Evolutionary conservation across 2,113 vertebrate species (phyloP), one percentile per base, ranked within the genome.

Genomic region (Peromyscus maniculatus): DNA sequence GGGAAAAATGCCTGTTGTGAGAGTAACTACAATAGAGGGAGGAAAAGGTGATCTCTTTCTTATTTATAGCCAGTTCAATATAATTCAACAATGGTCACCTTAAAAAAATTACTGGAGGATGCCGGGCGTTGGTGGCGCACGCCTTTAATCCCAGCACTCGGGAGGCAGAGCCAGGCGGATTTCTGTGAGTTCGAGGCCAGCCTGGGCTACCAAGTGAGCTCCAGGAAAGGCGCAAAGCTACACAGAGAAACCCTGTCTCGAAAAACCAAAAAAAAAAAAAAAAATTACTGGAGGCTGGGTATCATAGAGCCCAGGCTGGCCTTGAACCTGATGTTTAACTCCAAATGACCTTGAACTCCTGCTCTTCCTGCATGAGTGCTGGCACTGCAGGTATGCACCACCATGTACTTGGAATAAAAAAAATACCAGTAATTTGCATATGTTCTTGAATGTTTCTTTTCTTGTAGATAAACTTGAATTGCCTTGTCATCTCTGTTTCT

Each of bases 371-470:
- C 10, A 5, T 2, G 21, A 71, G 49, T 57, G 13, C 49, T 52
- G 13, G 87, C 33, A 36, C 57, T 55, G 17, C 33, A 57, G 22
- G 22, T n/a, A 12, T 72, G 13, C 13, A 72, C 36, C 49, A n/a
- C 22, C 33, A 72, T 28, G 49, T 59, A 36, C 7, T 84, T 89
- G 49, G 19, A 84, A 75, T 67, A 39, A n/a, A 90, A 57, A 59
- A 96, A 67, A 16, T 66, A 80, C 52, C 52, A 79, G 66, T 55
- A 36, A 71, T 91, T 91, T 52, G 8, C 13, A 33, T 39, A 39
- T 99, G 49, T 22, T 39, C 55, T 74, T 92, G 59, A 89, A 83
- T 78, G 39, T 82, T 72, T 57, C 55, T 43, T 83, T 83, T 67
- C 43, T 83, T 24, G 64, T 8, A 94, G 52, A 72, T 91, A 43